Evolutionary conservation across 2,113 vertebrate species (phyloP).

Genomic region (Catharus fuscescens): DNA sequence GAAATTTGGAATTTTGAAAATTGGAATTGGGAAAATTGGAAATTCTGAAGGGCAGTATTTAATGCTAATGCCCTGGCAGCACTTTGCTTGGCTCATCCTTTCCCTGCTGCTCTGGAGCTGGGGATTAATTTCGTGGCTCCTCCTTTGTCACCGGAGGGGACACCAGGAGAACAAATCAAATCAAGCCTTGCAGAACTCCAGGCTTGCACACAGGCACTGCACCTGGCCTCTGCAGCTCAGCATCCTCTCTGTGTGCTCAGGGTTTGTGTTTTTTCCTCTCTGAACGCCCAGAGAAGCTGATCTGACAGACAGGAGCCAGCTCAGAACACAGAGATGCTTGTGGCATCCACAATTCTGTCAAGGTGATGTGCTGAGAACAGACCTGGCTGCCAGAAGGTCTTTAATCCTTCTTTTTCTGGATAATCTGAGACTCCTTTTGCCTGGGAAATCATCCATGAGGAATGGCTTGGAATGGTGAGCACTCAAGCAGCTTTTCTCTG

Average conservation of each 20-base stretch:
- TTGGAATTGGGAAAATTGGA: no score
- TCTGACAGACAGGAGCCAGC: neutral
- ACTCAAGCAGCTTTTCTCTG: neutral
- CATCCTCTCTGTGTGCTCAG: neutral
- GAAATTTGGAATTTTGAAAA: no score
- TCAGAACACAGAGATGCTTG: neutral
- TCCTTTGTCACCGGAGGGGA: neutral
- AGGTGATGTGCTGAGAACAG: neutral
- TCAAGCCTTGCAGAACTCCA: neutral
- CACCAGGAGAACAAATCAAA: neutral
- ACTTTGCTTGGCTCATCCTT: neutral
- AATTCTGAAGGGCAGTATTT: neutral
- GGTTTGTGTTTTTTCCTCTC: neutral
- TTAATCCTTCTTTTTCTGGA: neutral
- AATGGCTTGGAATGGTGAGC: neutral
- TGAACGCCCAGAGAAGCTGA: neutral
- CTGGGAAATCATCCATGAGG: neutral
- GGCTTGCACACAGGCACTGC: neutral
- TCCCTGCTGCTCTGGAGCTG: neutral
- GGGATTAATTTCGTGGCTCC: neutral
- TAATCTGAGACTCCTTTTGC: neutral
- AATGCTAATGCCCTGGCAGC: neutral
- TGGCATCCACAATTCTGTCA: neutral
- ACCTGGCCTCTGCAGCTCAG: neutral
- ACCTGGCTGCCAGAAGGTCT: neutral